Conservation (phyloP, 1,140 invertebrate genomes). For the Meloidogyne chitwoodi region DNA sequence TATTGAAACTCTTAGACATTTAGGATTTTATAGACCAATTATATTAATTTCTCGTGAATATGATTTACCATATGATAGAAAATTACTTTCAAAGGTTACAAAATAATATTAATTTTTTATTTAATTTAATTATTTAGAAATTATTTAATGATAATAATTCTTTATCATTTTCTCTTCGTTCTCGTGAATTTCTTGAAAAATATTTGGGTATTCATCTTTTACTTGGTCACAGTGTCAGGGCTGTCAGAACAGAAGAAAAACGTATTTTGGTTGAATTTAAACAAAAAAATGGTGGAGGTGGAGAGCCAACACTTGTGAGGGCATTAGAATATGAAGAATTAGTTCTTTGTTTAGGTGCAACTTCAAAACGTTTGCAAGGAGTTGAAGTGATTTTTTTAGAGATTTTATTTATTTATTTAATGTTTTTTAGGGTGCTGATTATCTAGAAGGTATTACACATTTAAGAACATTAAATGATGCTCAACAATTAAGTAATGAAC, state of each 20-base stretch:
- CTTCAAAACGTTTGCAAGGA: not conserved
- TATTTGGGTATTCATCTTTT: not conserved
- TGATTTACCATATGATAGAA: conserved; percentile 5
- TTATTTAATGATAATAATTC: not conserved
- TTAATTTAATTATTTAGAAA: not conserved
- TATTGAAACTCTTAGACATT: conserved; percentile 8
- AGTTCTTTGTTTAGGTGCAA: conserved; percentile 1
- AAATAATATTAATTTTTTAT: not conserved
- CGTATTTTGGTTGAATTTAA: not conserved
- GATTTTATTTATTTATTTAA: not conserved
- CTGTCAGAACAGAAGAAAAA: conserved; percentile 2
- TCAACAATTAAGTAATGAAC: not conserved
- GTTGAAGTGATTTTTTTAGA: not conserved
- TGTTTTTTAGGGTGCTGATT: not conserved
- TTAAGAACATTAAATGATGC: conserved; percentile 11
- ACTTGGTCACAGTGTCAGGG: not conserved
- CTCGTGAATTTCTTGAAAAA: conserved; percentile 1
- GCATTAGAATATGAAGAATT: not conserved
- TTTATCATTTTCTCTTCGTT: not conserved
- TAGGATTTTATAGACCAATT: not conserved
- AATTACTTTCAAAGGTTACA: not conserved
- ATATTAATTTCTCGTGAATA: not conserved
- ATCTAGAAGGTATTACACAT: conserved; percentile 5
- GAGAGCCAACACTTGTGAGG: not conserved
- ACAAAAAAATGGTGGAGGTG: not conserved